Conservation (phyloP, 2,113 vertebrate species). For the Coryphaenoides rupestris region DNA sequence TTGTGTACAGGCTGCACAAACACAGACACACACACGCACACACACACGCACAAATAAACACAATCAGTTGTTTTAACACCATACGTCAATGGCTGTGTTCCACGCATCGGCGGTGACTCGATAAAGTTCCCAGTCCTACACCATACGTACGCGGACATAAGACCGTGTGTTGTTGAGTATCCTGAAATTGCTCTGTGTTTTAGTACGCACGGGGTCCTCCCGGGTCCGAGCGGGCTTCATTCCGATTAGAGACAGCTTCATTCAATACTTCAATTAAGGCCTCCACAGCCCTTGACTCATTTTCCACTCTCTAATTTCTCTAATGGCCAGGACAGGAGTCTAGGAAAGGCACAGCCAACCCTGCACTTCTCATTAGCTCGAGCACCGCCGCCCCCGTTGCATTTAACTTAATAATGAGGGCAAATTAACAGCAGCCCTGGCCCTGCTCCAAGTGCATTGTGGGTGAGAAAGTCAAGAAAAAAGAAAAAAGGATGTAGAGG, state of each 20-base stretch:
- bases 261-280: constrained; percentile 75
- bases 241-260: constrained; percentile 70
- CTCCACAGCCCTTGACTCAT: constrained; percentile 74
- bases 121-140: too few species aligned
- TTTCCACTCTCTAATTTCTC: constrained; percentile 82
- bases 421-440: constrained; percentile 76
- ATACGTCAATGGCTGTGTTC: too few species aligned
- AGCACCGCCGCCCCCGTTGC: constrained; percentile 67
- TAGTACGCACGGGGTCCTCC: not conserved
- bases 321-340: constrained; percentile 77
- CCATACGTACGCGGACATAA: too few species aligned
- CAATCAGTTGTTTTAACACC: not conserved
- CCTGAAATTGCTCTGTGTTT: not conserved
- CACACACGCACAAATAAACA: constrained; percentile 13
- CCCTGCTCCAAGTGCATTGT: constrained; percentile 69
- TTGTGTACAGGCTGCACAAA: not conserved
- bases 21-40: constrained; percentile 15
- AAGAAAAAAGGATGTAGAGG: too few species aligned
- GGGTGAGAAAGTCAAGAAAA: constrained; percentile 36
- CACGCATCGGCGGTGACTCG: too few species aligned
- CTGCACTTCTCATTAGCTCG: constrained; percentile 80
- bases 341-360: constrained; percentile 72
- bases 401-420: constrained; percentile 76
- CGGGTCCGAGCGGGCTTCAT: constrained; percentile 55
- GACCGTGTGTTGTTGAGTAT: too few species aligned